Conservation (phyloP, 1,140 invertebrate genomes). For the Apis mellifera region Amel_HAv3.1 CM009935.2:7901501-7902000, state of each 20-base stretch:
- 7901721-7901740: slow-evolving; percentile 33
- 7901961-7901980: slow-evolving; percentile 79
- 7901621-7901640: not conserved
- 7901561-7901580: not conserved
- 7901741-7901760: not conserved
- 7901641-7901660: not conserved
- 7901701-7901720: not conserved
- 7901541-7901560: not conserved
- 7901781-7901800: slow-evolving; percentile 79
- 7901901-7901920: slow-evolving; percentile 79
- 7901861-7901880: slow-evolving; percentile 69
- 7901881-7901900: slow-evolving; percentile 81
- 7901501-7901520: not conserved
- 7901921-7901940: slow-evolving; percentile 69
- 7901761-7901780: slow-evolving; percentile 79
- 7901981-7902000: slow-evolving; percentile 80
- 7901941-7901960: slow-evolving; percentile 78
- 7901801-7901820: slow-evolving; percentile 69
- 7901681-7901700: not conserved
- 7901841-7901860: slow-evolving; percentile 55
- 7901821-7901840: slow-evolving; percentile 75
- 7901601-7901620: not conserved
- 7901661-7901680: not conserved
- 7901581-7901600: no score
- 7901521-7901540: not conserved